Evolutionary conservation across 2,797 vertebrate species (phyloP).

Genomic region (Pygocentrus nattereri): DNA sequence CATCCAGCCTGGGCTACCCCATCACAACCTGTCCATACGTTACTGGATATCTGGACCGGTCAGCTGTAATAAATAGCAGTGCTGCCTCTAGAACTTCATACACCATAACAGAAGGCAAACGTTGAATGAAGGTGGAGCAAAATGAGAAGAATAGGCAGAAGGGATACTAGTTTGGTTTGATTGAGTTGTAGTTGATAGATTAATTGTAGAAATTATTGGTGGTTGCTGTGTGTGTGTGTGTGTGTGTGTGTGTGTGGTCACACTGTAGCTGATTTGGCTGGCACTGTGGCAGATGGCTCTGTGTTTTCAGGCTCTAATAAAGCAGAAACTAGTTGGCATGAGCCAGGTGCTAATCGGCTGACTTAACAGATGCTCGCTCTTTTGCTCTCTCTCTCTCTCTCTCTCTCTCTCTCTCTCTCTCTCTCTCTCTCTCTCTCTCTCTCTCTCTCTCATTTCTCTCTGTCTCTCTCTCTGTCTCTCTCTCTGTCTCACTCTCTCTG

Average conservation of each 20-base stretch:
- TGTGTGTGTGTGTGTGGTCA: background rate
- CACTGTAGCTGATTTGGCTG: background rate
- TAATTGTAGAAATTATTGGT: too few relatives aligned
- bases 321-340: constrained; percentile 64
- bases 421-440: background rate
- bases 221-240: background rate
- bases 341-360: constrained; percentile 67
- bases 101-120: too few relatives aligned
- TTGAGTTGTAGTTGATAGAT: too few relatives aligned
- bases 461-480: background rate
- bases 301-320: constrained; percentile 60
- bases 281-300: constrained; percentile 34
- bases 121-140: too few relatives aligned
- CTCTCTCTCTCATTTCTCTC: constrained; percentile 40
- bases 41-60: too few relatives aligned
- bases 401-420: constrained; percentile 5
- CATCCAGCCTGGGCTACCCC: too few relatives aligned
- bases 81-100: too few relatives aligned
- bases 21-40: too few relatives aligned
- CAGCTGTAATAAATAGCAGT: too few relatives aligned
- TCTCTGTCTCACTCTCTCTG: too few relatives aligned
- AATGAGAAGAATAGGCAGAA: too few relatives aligned
- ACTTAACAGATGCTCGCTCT: constrained; percentile 68
- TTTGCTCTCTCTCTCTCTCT: background rate
- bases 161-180: too few relatives aligned